Conservation (phyloP, 2,888 invertebrate species). For the Lycophotia porphyrea region DNA sequence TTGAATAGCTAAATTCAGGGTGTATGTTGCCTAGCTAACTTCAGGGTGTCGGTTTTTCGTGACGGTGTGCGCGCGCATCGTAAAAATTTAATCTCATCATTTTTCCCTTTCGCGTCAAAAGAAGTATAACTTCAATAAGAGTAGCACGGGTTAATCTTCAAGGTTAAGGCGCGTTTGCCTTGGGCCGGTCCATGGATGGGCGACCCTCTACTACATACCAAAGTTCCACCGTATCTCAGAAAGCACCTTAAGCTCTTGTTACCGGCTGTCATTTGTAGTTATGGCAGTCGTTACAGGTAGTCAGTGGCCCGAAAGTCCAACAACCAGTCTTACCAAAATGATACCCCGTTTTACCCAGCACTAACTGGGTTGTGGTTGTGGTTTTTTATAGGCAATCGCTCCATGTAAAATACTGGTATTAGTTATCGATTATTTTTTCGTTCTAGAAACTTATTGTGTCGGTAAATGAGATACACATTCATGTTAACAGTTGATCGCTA, state of each 20-base stretch:
- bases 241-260: not conserved
- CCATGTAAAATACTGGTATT: not conserved
- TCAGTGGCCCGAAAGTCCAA: not conserved
- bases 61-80: too few species aligned
- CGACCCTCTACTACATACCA: not conserved
- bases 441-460: not conserved
- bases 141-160: not conserved
- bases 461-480: not conserved
- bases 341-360: accelerated
- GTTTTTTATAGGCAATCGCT: too few species aligned
- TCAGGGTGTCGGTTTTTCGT: too few species aligned
- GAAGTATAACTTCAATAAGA: too few species aligned
- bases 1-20: too few species aligned
- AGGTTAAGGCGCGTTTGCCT: not conserved
- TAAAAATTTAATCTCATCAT: too few species aligned
- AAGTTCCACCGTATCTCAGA: not conserved
- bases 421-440: not conserved
- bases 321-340: not conserved
- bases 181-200: not conserved
- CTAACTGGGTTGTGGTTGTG: not conserved
- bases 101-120: too few species aligned
- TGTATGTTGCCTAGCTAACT: too few species aligned
- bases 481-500: not conserved
- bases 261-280: not conserved
- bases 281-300: not conserved